A percentile compares a stretch with the other conserved stretches of the same genome.
These are phyloP conservation scores for Tromatobia lineatoria DNA, from an alignment of 2,888 invertebrate species.

Conservation along the genomic window DNA sequence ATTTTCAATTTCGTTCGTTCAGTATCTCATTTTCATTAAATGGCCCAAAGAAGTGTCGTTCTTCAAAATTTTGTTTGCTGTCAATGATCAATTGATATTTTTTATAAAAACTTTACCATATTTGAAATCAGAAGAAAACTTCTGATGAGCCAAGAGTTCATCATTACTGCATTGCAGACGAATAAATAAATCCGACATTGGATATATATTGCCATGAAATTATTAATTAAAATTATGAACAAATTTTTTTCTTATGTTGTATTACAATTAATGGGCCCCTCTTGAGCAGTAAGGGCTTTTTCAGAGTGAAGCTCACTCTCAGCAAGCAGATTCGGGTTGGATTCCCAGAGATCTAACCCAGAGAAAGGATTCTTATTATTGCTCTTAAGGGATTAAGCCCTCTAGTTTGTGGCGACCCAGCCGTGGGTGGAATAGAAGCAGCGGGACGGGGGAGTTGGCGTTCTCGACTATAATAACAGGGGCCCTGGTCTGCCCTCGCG, in stretches of 20 bases:
- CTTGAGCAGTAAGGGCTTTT: conserved; percentile 8
- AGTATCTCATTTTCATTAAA: too few species aligned
- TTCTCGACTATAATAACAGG: conserved; percentile 82
- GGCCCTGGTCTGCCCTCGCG: conserved; percentile 71
- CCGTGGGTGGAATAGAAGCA: conserved; percentile 54
- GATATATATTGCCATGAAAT: not conserved
- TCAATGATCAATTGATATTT: too few species aligned
- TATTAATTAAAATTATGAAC: not conserved
- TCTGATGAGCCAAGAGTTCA: too few species aligned
- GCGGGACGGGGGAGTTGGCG: conserved; percentile 56
- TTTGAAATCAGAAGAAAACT: too few species aligned
- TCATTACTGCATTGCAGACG: too few species aligned
- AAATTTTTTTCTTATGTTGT: not conserved
- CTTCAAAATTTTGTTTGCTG: too few species aligned
- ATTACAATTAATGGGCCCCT: not conserved
- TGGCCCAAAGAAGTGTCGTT: too few species aligned
- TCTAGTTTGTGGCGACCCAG: conserved; percentile 80
- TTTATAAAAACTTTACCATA: too few species aligned
- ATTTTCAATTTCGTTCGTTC: too few species aligned
- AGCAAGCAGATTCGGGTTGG: conserved; percentile 59
- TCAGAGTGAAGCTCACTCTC: conserved; percentile 48
- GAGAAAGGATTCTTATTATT: conserved; percentile 85
- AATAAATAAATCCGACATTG: not conserved
- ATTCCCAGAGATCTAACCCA: conserved; percentile 66
- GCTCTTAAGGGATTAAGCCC: conserved; percentile 84